Conservation (phyloP, 2,888 invertebrate species). For the Euphydryas editha region DNA sequence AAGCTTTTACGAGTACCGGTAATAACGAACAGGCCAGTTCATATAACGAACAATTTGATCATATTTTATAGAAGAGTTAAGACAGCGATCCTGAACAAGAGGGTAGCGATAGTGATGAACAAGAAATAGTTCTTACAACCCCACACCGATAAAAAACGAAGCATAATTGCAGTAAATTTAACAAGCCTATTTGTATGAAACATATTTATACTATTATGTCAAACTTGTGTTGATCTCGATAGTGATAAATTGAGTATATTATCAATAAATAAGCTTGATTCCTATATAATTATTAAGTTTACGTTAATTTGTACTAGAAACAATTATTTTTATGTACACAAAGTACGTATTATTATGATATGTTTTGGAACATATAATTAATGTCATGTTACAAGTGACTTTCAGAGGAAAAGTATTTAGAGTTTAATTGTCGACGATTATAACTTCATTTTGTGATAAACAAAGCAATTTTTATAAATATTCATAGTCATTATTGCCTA, state of each 20-base stretch:
- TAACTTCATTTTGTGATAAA: constrained; percentile 21
- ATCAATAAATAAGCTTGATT: constrained; percentile 26
- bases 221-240: constrained; percentile 37
- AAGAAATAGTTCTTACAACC: constrained; percentile 23
- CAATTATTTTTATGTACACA: constrained; percentile 10
- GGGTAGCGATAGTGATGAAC: constrained; percentile 22
- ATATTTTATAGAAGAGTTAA: constrained; percentile 12
- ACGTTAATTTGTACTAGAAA: constrained; percentile 17
- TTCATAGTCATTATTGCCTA: constrained; percentile 10
- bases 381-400: constrained; percentile 19
- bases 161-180: constrained; percentile 29
- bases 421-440: constrained; percentile 11
- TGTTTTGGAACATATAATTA: constrained; percentile 16
- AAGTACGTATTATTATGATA: constrained; percentile 3
- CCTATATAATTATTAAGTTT: constrained; percentile 19
- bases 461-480: constrained; percentile 7
- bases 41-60: constrained; percentile 8
- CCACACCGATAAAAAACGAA: constrained; percentile 29
- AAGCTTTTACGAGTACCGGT: constrained; percentile 19
- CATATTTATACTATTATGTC: constrained; percentile 30
- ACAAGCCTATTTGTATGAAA: constrained; percentile 37
- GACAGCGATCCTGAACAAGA: constrained; percentile 21
- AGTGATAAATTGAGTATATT: constrained; percentile 32
- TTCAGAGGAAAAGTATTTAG: constrained; percentile 7
- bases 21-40: constrained; percentile 14